Conservation (phyloP, 2,888 invertebrate species). For the Biston stratarius region DNA sequence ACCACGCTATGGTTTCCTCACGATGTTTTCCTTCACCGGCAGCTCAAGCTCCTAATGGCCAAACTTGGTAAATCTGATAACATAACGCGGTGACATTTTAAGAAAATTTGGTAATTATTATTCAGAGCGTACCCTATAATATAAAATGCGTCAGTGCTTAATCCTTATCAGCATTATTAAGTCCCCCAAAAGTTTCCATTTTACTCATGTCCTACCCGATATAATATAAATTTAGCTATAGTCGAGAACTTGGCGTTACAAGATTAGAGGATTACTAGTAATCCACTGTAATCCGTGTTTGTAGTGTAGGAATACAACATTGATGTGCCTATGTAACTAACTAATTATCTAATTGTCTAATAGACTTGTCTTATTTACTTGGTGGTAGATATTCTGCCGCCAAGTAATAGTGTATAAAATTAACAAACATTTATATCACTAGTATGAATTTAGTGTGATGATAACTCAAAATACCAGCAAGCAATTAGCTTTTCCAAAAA, state of each 20-base stretch:
- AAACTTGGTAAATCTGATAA: neutral
- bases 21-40: too few species aligned
- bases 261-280: conserved; percentile 48
- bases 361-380: too few species aligned
- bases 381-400: too few species aligned
- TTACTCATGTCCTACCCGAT: conserved; percentile 40
- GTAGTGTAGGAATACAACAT: conserved; percentile 1
- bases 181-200: conserved; percentile 18
- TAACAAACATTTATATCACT: too few species aligned
- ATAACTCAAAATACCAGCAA: too few species aligned
- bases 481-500: neutral
- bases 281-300: conserved; percentile 29
- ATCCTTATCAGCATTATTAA: conserved; percentile 28
- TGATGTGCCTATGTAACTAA: neutral
- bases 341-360: too few species aligned
- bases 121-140: neutral
- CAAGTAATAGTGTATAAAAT: too few species aligned
- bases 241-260: conserved; percentile 42
- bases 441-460: too few species aligned
- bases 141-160: neutral
- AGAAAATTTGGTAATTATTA: neutral
- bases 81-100: neutral
- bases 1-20: too few species aligned
- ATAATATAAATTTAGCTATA: conserved; percentile 47
- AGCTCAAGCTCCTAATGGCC: too few species aligned